A percentile compares a stretch with the other conserved stretches of the same genome.
Evolutionary conservation across 2,113 vertebrate species (phyloP).

Genomic region (Naja naja): DNA sequence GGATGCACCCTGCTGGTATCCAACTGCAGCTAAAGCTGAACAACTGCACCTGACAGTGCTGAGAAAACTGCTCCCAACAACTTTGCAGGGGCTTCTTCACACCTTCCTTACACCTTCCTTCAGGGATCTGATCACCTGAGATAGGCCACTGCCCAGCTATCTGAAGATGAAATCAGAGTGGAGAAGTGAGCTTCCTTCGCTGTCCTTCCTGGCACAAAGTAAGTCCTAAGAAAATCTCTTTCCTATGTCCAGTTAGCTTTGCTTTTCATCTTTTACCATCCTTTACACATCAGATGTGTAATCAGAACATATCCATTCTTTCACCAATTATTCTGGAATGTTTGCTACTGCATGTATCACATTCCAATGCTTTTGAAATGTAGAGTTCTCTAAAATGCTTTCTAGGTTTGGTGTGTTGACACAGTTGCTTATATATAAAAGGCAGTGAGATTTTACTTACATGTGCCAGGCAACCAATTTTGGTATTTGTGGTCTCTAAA

Average conservation of each 20-base stretch:
- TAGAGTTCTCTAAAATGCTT: background rate
- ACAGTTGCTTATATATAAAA: background rate
- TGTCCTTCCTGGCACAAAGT: background rate
- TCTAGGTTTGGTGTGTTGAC: background rate
- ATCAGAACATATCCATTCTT: background rate
- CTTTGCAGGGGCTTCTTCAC: background rate
- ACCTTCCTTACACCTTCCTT: background rate
- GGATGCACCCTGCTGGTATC: background rate
- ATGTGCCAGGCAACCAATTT: background rate
- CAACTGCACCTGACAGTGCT: background rate
- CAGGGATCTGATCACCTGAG: background rate
- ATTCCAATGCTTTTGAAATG: background rate
- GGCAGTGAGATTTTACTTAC: background rate
- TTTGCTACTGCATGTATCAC: background rate
- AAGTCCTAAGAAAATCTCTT: background rate
- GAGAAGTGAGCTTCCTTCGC: background rate
- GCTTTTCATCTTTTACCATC: background rate
- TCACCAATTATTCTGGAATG: background rate
- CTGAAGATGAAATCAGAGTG: background rate
- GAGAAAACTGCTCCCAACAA: background rate
- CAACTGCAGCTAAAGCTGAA: background rate
- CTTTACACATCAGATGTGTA: background rate
- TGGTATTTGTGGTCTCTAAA: background rate
- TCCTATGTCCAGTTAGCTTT: background rate
- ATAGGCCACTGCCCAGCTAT: background rate